Percentiles rank a stretch among this genome's conserved stretches.
Evolutionary conservation across 2,113 vertebrate genomes (phyloP).

Genomic region (Chaetura pelagica): DNA sequence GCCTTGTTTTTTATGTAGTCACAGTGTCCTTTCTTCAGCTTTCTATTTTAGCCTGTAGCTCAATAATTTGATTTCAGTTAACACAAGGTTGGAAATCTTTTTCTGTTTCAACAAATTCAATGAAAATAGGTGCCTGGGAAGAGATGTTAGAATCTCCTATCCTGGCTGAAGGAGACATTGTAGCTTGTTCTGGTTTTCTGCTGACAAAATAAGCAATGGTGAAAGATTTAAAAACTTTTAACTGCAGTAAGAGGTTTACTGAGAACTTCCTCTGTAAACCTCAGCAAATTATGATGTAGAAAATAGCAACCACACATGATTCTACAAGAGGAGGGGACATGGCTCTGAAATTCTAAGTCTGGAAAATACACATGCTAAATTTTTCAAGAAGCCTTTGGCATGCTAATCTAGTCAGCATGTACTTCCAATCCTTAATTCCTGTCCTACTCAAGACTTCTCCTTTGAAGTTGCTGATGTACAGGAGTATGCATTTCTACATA

Average conservation of each 20-base stretch:
- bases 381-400: background rate
- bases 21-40: background rate
- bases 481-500: background rate
- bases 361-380: fast-evolving
- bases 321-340: background rate
- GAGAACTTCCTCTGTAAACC: background rate
- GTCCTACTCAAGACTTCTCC: background rate
- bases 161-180: fast-evolving
- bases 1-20: background rate
- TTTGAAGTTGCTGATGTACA: background rate
- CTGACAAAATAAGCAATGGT: background rate
- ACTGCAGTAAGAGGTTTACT: background rate
- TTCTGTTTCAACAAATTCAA: background rate
- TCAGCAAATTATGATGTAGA: background rate
- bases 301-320: background rate
- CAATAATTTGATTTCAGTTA: background rate
- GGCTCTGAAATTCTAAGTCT: background rate
- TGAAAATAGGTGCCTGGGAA: background rate
- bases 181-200: fast-evolving
- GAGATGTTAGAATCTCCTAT: background rate
- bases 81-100: background rate
- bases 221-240: background rate
- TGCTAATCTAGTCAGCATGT: background rate
- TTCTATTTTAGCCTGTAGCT: background rate
- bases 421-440: background rate